These are phyloP conservation scores for Pluvianellus socialis DNA, from an alignment of 2,113 vertebrate species.

Conservation along the genomic window DNA sequence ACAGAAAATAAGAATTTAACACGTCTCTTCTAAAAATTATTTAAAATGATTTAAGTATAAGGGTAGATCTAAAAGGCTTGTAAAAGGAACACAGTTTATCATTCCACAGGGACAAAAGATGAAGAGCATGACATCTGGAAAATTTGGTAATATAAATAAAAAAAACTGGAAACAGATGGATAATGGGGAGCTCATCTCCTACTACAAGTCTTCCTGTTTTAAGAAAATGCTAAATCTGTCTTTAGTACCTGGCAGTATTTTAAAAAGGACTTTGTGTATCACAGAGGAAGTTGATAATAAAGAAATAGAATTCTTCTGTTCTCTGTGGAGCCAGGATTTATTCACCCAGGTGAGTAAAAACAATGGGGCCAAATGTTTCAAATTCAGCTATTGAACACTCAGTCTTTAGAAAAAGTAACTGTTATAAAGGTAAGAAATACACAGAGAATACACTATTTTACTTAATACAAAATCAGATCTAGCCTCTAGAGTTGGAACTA, in stretches of 20 bases:
- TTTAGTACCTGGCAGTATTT: constrained; percentile 31
- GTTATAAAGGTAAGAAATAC: neutral
- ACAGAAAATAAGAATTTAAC: neutral
- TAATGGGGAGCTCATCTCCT: constrained; percentile 51
- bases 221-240: constrained; percentile 17
- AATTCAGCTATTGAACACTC: neutral
- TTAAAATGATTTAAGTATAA: neutral
- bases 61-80: constrained; percentile 15
- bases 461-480: neutral
- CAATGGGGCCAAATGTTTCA: neutral
- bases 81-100: constrained; percentile 1
- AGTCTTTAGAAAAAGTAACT: neutral
- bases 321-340: neutral
- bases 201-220: constrained; percentile 45
- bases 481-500: neutral
- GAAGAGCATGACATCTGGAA: constrained; percentile 60
- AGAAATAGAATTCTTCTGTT: neutral
- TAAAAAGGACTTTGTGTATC: neutral
- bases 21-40: neutral
- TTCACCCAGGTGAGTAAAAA: neutral
- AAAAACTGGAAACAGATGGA: constrained; percentile 68
- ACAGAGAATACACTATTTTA: neutral
- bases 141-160: constrained; percentile 37
- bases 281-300: constrained; percentile 31
- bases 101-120: neutral